Evolutionary conservation across 2,113 vertebrate species (phyloP).

Genomic region (Zosterops lateralis): DNA sequence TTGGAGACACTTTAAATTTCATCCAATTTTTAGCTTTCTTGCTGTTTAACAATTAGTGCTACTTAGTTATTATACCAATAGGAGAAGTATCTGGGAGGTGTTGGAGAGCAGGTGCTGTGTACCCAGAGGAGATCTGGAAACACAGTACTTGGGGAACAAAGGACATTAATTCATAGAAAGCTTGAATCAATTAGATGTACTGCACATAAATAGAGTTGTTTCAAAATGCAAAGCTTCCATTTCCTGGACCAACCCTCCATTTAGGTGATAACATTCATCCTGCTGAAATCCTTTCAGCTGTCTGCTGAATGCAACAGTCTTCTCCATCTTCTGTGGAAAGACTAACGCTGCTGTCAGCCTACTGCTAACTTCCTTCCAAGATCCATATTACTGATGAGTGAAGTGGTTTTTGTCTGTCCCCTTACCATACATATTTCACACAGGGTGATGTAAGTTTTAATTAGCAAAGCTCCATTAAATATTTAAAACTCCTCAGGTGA

Average conservation of each 20-base stretch:
- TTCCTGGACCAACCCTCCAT: not conserved
- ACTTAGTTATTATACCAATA: not conserved
- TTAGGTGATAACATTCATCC: not conserved
- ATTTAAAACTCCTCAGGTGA: constrained; percentile 9
- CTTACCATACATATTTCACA: not conserved
- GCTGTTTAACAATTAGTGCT: not conserved
- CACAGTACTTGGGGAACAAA: not conserved
- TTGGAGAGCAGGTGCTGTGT: not conserved
- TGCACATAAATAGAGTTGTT: not conserved
- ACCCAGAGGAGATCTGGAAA: not conserved
- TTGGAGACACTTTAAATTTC: not conserved
- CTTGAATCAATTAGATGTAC: not conserved
- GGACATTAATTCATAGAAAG: not conserved
- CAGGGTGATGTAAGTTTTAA: not conserved
- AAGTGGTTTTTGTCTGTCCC: not conserved
- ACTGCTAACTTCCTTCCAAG: not conserved
- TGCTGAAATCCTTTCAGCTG: not conserved
- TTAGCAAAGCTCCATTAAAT: not conserved
- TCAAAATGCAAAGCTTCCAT: not conserved
- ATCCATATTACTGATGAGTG: not conserved
- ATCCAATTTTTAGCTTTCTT: not conserved
- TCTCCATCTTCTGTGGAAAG: not conserved
- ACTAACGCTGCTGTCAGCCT: not conserved
- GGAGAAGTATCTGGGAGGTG: not conserved
- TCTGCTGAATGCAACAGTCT: not conserved